Evolutionary conservation across 1,140 invertebrate genomes (phyloP).

Genomic region (Aphaenogaster ashmeadi): DNA sequence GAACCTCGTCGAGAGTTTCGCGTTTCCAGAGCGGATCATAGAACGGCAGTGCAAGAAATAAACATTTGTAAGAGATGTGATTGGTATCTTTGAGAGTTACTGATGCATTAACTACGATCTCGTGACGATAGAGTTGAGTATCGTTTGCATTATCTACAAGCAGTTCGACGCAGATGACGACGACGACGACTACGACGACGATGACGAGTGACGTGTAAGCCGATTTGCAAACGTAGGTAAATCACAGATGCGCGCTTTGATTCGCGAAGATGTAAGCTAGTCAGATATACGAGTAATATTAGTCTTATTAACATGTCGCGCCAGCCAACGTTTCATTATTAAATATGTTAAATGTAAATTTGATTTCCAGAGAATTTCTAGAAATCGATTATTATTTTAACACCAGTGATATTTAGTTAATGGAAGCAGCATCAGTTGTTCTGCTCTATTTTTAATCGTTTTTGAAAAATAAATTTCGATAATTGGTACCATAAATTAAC

Average conservation of each 20-base stretch:
- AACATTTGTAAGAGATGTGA: conserved; percentile 59
- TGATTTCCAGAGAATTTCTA: neutral
- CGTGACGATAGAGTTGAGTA: conserved; percentile 54
- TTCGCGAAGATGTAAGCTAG: neutral
- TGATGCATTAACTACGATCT: conserved; percentile 69
- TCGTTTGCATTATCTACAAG: conserved; percentile 65
- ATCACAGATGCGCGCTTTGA: conserved; percentile 59
- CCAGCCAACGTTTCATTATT: conserved; percentile 5
- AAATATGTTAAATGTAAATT: neutral
- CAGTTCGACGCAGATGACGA: conserved; percentile 27
- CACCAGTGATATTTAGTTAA: neutral
- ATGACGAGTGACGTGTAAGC: conserved; percentile 61
- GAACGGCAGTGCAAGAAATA: conserved; percentile 47
- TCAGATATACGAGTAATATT: neutral
- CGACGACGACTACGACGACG: neutral
- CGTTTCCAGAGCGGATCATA: conserved; percentile 22
- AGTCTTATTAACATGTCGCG: neutral
- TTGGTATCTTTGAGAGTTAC: conserved; percentile 57
- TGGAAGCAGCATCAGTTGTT: neutral
- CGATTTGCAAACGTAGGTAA: conserved; percentile 70
- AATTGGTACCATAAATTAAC: neutral
- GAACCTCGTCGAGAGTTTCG: conserved; percentile 55
- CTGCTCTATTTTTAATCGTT: neutral
- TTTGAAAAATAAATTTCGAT: neutral
- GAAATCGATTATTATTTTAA: neutral